Percentiles rank a stretch among this genome's conserved stretches.
Conservation (phyloP, 1,140 invertebrate species). For the Brachystomella parvula region DNA sequence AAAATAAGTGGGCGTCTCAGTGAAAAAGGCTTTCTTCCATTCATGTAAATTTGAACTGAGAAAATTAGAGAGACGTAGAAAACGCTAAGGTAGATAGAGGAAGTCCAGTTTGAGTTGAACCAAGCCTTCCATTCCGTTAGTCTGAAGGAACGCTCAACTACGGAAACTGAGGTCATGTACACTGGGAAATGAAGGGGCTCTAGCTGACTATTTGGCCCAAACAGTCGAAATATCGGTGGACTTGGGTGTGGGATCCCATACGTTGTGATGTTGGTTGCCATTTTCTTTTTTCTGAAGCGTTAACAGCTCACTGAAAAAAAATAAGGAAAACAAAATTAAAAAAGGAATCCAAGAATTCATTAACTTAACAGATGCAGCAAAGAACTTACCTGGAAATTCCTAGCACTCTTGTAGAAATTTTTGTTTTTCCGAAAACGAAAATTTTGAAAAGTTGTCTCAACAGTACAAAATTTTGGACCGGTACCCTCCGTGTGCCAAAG, state of each 20-base stretch:
- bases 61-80: slow-evolving; percentile 86
- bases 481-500: no score
- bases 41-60: slow-evolving; percentile 84
- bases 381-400: not conserved
- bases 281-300: not conserved
- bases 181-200: not conserved
- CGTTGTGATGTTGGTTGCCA: not conserved
- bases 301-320: not conserved
- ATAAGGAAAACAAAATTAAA: not conserved
- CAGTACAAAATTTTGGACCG: no score
- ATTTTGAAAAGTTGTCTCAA: no score
- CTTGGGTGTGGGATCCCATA: not conserved
- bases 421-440: no score
- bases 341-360: not conserved
- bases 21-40: slow-evolving; percentile 74
- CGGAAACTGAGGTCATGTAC: not conserved
- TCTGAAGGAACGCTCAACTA: not conserved
- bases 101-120: not conserved
- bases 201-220: not conserved
- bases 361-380: not conserved
- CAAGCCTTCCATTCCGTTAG: not conserved
- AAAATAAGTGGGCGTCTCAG: slow-evolving; percentile 70
- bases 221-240: not conserved
- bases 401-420: not conserved
- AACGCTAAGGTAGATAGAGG: not conserved